Conservation (phyloP, 2,888 invertebrate genomes). For the Ceraclea dissimilis region DNA sequence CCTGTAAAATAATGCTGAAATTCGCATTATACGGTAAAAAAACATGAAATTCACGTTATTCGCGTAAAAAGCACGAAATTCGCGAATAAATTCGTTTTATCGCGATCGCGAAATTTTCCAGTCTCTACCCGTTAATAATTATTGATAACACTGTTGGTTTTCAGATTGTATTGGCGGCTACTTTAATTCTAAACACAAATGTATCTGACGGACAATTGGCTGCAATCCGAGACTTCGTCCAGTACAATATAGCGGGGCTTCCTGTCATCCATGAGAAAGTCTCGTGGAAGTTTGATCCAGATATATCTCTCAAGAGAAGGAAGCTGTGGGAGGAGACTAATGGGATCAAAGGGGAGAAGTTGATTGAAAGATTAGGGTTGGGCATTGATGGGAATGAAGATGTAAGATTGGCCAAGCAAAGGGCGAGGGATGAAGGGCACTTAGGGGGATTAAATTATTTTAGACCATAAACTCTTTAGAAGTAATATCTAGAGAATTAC, state of each 20-base stretch:
- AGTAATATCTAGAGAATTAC: too few relatives aligned
- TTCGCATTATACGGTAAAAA: too few relatives aligned
- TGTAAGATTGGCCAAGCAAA: slow-evolving; percentile 45
- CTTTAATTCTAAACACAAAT: not conserved
- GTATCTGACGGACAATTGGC: slow-evolving; percentile 27
- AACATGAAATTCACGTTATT: too few relatives aligned
- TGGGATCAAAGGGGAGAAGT: slow-evolving; percentile 54
- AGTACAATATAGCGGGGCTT: slow-evolving; percentile 52
- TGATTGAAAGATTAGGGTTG: slow-evolving; percentile 58
- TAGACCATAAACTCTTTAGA: slow-evolving; percentile 23
- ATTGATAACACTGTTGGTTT: too few relatives aligned
- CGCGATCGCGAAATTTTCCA: too few relatives aligned
- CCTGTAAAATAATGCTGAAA: too few relatives aligned
- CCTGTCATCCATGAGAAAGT: slow-evolving; percentile 52
- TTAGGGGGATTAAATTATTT: slow-evolving; percentile 45
- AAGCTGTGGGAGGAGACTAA: slow-evolving; percentile 53
- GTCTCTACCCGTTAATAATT: too few relatives aligned
- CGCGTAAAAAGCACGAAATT: too few relatives aligned
- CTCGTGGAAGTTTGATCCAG: slow-evolving; percentile 59
- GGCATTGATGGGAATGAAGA: slow-evolving; percentile 58
- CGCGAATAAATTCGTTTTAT: too few relatives aligned
- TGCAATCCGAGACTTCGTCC: slow-evolving; percentile 35
- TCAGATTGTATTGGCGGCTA: too few relatives aligned
- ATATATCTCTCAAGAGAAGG: slow-evolving; percentile 51
- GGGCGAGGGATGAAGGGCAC: slow-evolving; percentile 49